Evolutionary conservation across 2,113 vertebrate species (phyloP).

Genomic region (Alligator sinensis): DNA sequence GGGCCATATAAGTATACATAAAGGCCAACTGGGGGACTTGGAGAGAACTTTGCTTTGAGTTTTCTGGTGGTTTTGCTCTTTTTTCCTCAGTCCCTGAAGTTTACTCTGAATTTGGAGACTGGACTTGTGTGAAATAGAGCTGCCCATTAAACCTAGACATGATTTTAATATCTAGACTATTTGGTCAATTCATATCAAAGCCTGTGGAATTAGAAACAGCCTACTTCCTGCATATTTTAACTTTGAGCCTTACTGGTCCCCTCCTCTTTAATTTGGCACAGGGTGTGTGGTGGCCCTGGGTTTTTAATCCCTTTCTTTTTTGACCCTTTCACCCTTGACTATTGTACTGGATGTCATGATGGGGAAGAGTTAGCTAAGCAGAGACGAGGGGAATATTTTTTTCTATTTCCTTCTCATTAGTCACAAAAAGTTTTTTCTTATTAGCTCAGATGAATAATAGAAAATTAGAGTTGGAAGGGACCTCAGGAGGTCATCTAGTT

Average conservation of each 20-base stretch:
- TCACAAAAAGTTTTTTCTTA: too few species aligned
- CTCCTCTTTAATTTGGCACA: background rate
- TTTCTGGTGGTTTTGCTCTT: background rate
- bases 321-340: background rate
- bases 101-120: background rate
- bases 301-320: background rate
- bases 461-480: too few species aligned
- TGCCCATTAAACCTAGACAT: background rate
- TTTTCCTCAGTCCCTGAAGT: background rate
- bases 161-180: background rate
- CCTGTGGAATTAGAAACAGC: background rate
- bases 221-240: background rate
- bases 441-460: too few species aligned
- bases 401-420: too few species aligned
- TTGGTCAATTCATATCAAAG: fast-evolving
- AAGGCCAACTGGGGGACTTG: background rate
- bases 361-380: too few species aligned
- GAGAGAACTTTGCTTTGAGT: background rate
- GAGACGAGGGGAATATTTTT: too few species aligned
- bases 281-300: background rate
- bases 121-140: background rate
- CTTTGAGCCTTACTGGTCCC: background rate
- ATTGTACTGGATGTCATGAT: background rate
- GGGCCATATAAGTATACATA: fast-evolving
- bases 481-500: too few species aligned